Evolutionary conservation across 2,888 invertebrate genomes (phyloP), one percentile per base, ranked within the genome.

Genomic region (Periphyllus acericola): DNA sequence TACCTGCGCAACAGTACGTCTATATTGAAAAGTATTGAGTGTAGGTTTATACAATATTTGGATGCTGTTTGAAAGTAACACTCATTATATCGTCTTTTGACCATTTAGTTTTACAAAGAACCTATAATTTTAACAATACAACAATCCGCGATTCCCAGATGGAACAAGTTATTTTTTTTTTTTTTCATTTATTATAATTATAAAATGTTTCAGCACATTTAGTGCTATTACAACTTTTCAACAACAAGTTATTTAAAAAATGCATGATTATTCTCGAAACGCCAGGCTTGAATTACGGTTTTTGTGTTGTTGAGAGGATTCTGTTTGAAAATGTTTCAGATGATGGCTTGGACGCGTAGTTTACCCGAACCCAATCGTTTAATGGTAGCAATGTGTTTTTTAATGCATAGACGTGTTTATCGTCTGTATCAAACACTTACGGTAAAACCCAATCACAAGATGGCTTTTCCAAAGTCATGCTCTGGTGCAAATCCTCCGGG

Each of bases 371-470:
- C 55, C 34, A 60, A 83, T 83, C 83, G 55, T 74, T 83, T 74
- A 83, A 36, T 55, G 6, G 36, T 29, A 75, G n/a, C 25, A 60
- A 74, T 83, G 74, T 29, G 55, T 74, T 74, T 72, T 83, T 83
- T 83, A 74, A 74, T 74, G 55, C 74, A 36, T 34, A 14, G 14
- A 72, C 14, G 21, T 83, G 60, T 83, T 36, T 36, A 60, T 74
- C 74, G 29, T 60, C 60, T 83, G 74, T 60, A 29, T 83, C 83
- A 60, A 60, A 74, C 72, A 83, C 55, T 55, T 74, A 34, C 29
- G 0, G 52, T 71, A 36, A 83, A 83, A 83, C 83, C 19, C 83
- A 83, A 74, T 83, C 83, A 60, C 74, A 60, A 74, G 36, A 83
- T 74, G 60, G 74, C 55, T 74, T 74, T 83, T 83, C 3, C 34